phyloP scores from a whole-genome alignment of 2,888 invertebrate species.

The Selenia dentaria region DNA sequence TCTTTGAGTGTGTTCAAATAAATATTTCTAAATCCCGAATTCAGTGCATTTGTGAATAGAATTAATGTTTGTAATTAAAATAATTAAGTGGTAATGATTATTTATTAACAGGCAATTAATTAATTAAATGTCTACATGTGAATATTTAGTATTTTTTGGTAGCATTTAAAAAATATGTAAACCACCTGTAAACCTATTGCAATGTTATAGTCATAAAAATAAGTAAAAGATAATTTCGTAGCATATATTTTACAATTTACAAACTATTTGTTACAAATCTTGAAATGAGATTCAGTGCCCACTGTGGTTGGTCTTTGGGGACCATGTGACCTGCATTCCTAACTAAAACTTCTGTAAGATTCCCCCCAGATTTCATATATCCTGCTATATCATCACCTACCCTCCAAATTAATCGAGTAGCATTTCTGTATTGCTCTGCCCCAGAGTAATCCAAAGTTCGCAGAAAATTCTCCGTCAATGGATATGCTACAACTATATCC shows the following conservation, averaged over 20 bases:
- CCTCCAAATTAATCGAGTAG: conserved; percentile 87
- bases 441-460: conserved; percentile 87
- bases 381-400: conserved; percentile 88
- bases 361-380: conserved; percentile 88
- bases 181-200: too few species aligned
- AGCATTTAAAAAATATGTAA: too few species aligned
- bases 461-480: conserved; percentile 86
- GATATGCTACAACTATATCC: conserved; percentile 87
- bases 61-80: not conserved
- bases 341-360: conserved; percentile 89
- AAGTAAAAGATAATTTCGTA: too few species aligned
- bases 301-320: conserved; percentile 84
- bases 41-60: too few species aligned
- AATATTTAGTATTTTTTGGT: too few species aligned
- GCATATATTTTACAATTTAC: too few species aligned
- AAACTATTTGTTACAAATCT: conserved; percentile 69
- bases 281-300: conserved; percentile 83
- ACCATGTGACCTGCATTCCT: conserved; percentile 92
- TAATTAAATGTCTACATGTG: not conserved
- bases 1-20: too few species aligned
- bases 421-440: conserved; percentile 85
- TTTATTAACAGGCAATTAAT: not conserved
- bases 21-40: too few species aligned
- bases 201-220: too few species aligned
- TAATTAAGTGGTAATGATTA: not conserved